Conservation (phyloP, 2,888 invertebrate species). For the Amblyjoppa proteus region DNA sequence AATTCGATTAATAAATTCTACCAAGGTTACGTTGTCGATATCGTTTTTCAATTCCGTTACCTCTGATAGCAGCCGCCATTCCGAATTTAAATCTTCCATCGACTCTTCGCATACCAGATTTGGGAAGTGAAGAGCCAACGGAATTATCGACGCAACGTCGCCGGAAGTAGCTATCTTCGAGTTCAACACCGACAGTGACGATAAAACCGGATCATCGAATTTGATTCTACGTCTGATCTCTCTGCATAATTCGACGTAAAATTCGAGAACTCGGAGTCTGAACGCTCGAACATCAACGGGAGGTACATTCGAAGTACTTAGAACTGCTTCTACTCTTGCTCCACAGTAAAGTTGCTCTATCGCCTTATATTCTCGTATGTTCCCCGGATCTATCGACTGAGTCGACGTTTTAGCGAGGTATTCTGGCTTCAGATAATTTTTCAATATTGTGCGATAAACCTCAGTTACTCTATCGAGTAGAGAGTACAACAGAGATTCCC, state of each 20-base stretch:
- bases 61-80: too few relatives aligned
- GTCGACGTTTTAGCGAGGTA: constrained; percentile 4
- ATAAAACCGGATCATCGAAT: constrained; percentile 12
- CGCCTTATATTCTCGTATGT: constrained; percentile 14
- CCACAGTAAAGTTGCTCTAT: constrained; percentile 13
- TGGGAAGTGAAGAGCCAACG: constrained; percentile 12
- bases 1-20: too few relatives aligned
- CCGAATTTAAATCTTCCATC: too few relatives aligned
- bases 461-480: constrained; percentile 18
- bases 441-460: background rate
- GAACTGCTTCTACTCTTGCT: constrained; percentile 9
- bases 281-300: background rate
- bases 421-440: constrained; percentile 9
- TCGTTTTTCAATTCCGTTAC: too few relatives aligned
- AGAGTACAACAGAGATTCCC: constrained; percentile 2
- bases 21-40: too few relatives aligned
- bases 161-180: constrained; percentile 6
- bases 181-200: background rate
- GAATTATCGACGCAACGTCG: background rate
- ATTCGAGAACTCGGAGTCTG: constrained; percentile 3
- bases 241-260: constrained; percentile 16
- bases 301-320: background rate
- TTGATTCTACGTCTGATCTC: constrained; percentile 6
- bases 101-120: too few relatives aligned
- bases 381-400: constrained; percentile 17